These are phyloP conservation scores for Drosophila tropicalis DNA, from an alignment of 1,140 invertebrate species.

Conservation along the genomic window DNA sequence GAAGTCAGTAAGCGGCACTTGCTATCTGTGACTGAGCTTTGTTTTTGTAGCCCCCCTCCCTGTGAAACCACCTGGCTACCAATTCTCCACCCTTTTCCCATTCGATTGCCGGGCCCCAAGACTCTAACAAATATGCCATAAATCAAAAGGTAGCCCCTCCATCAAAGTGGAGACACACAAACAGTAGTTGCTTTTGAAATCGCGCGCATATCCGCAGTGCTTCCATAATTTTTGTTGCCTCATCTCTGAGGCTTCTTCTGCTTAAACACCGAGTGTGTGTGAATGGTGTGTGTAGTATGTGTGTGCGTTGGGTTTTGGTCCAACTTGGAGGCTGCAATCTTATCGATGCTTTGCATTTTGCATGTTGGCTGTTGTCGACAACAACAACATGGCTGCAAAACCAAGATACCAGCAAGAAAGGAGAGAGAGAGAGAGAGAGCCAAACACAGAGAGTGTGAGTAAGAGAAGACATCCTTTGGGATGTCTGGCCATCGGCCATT, in stretches of 20 bases:
- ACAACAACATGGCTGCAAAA: constrained; percentile 56
- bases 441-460: not conserved
- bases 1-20: constrained; percentile 44
- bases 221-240: constrained; percentile 74
- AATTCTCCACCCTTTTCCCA: not conserved
- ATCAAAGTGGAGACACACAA: constrained; percentile 44
- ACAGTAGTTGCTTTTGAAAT: constrained; percentile 82
- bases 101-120: not conserved
- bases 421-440: not conserved
- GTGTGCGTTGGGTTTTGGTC: not conserved
- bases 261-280: not conserved
- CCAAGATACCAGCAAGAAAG: constrained; percentile 2
- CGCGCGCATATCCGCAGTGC: constrained; percentile 78
- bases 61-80: too few species aligned
- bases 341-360: constrained; percentile 82
- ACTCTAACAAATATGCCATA: constrained; percentile 72
- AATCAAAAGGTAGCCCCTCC: constrained; percentile 57
- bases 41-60: constrained; percentile 27
- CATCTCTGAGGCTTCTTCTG: constrained; percentile 11
- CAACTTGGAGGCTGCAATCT: constrained; percentile 38
- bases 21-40: constrained; percentile 73
- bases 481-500: constrained; percentile 58
- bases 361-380: constrained; percentile 77
- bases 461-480: constrained; percentile 23
- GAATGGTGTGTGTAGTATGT: not conserved